Percentiles rank a stretch among this genome's conserved stretches.
phyloP scores from a whole-genome alignment of 2,888 invertebrate genomes.

The Liposcelis brunnea region DNA sequence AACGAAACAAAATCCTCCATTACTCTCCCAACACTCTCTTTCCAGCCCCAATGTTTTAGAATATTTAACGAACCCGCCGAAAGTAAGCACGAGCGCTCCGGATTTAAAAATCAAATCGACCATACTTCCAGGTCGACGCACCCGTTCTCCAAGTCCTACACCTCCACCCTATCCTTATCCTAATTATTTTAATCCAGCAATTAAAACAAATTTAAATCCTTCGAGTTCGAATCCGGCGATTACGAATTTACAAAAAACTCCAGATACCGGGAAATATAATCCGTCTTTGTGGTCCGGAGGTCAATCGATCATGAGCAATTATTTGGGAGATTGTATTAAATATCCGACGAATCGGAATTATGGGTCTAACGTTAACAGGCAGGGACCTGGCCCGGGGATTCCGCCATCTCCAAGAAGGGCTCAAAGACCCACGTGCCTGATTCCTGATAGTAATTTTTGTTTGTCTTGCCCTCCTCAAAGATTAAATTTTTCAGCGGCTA shows the following conservation, averaged over 20 bases:
- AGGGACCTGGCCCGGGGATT: not conserved
- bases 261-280: not conserved
- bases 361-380: not conserved
- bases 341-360: not conserved
- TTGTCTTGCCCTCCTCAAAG: slow-evolving; percentile 22
- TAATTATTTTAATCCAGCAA: not conserved
- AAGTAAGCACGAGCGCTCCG: not conserved
- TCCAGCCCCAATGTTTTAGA: not conserved
- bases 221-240: no score
- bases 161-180: slow-evolving; percentile 2
- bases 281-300: slow-evolving; percentile 1
- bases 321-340: not conserved
- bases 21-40: no score
- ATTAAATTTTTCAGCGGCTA: slow-evolving; percentile 20
- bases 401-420: not conserved
- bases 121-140: not conserved
- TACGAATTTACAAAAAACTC: no score
- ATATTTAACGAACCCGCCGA: not conserved
- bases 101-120: not conserved
- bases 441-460: slow-evolving; percentile 18
- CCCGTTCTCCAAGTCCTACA: not conserved
- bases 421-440: not conserved
- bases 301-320: not conserved
- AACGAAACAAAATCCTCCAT: no score
- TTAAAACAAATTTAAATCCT: no score